Evolutionary conservation across 2,797 vertebrate genomes (phyloP).

Genomic region (Odontamblyopus lacepedii): DNA sequence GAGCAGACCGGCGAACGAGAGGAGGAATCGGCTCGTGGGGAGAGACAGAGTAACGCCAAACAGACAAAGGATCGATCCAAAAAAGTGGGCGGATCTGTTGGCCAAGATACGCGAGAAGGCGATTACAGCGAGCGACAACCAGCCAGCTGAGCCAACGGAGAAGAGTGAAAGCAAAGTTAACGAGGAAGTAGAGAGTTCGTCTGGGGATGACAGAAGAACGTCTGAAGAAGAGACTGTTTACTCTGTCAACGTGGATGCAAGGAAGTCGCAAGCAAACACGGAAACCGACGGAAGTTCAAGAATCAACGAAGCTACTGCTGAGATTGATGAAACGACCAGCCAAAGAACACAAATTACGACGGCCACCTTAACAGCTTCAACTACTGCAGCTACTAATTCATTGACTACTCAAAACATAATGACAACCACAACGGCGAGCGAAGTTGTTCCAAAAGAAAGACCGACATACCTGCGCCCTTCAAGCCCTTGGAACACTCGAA

Average conservation of each 20-base stretch:
- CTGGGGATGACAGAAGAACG: conserved; percentile 66
- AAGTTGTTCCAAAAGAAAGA: conserved; percentile 41
- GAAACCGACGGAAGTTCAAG: conserved; percentile 17
- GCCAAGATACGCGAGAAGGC: conserved; percentile 89
- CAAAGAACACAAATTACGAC: not conserved
- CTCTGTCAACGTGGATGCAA: conserved; percentile 31
- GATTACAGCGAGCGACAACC: conserved; percentile 49
- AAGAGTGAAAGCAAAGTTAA: conserved; percentile 17
- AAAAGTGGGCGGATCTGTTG: conserved; percentile 90
- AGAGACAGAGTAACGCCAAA: conserved; percentile 80
- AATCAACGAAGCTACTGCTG: conserved; percentile 20
- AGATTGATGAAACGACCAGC: not conserved
- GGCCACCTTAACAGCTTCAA: not conserved
- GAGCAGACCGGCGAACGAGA: conserved; percentile 63
- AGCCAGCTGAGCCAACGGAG: conserved; percentile 27
- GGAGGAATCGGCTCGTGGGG: conserved; percentile 79
- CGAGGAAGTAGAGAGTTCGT: conserved; percentile 69
- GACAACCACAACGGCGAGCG: conserved; percentile 40
- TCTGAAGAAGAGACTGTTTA: conserved; percentile 64
- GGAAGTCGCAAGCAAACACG: conserved; percentile 34
- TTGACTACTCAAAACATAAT: conserved; percentile 11
- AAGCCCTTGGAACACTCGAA: conserved; percentile 63
- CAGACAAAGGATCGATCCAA: conserved; percentile 87
- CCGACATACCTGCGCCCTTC: conserved; percentile 38
- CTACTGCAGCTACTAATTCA: conserved; percentile 23